Base-by-base conservation (phyloP, 2,113 vertebrate species). In the Tor tambroides region DNA sequence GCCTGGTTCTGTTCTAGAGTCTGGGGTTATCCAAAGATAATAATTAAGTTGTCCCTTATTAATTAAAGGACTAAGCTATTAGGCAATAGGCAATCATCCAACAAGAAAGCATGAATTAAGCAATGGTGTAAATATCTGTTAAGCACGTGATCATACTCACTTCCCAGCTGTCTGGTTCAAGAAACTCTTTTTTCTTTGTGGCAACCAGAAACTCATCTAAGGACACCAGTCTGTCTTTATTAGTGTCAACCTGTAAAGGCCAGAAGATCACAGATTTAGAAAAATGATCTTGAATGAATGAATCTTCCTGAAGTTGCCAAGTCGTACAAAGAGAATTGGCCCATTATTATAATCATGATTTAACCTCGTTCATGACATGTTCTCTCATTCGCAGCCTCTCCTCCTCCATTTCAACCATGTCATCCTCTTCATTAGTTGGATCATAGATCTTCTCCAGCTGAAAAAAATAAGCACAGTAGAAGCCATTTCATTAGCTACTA, bases 381-480 rank as follows among this genome's bases (percentile, higher is more conserved):
- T 99, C 98, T 86, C 98, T 96, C 98, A 99, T 99, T 74, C 98
- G 96, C 72, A 99, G 93, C 83, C 98, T 94, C 93, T 99, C 98
- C 90, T 99, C 98, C 91, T 99, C 98, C 98, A 99, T 99, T 94
- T 99, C 98, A 90, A 99, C 91, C 98, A 99, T 99, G 89, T 99
- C 98, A 81, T 99, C 98, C 87, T 99, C 98, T 94, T 97, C 97
- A 79, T 99, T 99, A 89, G 96, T 96, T 30, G 98, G 96, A 87
- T 99, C 97, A 32, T 99, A 99, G 41, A 98, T 96, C 92, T 99
- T 99, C 92, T 98, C 98, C 87, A 99, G 93, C 98, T 99, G 93
- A 86, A 87, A 32, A 9, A 74, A 91, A 46, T 17, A 88, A 28
- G 26, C 9, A 69, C 41, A 78, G 6, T 43, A 65, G 11, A 43